phyloP scores from a whole-genome alignment of 2,113 vertebrate genomes.

The Setophaga petechia region DNA sequence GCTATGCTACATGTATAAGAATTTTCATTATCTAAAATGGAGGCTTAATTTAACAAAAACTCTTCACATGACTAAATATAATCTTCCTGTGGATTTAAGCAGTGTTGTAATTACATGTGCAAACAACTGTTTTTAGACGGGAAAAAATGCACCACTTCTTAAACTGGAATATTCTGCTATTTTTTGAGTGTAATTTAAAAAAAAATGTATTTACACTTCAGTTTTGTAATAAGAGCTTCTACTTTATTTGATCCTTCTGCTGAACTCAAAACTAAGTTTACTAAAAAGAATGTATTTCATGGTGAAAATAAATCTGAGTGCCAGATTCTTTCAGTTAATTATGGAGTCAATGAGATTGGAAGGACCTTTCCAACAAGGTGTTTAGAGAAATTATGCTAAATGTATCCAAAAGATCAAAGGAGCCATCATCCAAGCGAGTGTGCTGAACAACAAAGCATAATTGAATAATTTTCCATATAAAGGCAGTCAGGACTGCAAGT shows the following conservation, averaged over 20 bases:
- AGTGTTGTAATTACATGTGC: not conserved
- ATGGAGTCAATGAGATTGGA: not conserved
- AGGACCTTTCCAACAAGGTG: not conserved
- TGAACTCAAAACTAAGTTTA: not conserved
- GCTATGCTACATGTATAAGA: fast-evolving
- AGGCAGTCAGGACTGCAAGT: not conserved
- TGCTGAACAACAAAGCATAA: not conserved
- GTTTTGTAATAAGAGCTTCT: not conserved
- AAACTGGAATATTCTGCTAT: not conserved
- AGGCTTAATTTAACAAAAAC: not conserved
- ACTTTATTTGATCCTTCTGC: not conserved
- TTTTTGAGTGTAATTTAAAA: not conserved
- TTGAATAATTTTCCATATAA: not conserved
- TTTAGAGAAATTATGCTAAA: not conserved
- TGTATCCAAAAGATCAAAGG: not conserved
- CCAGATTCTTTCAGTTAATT: not conserved
- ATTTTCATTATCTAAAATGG: not conserved
- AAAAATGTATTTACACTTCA: not conserved
- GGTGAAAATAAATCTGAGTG: not conserved
- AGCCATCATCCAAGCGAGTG: not conserved
- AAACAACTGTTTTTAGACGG: not conserved
- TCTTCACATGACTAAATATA: not conserved
- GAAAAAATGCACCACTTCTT: not conserved
- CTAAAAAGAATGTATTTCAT: not conserved
- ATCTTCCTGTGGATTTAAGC: not conserved